A percentile compares a stretch with the other conserved stretches of the same genome.
Conservation (phyloP, 2,797 vertebrate genomes). For the Platalea minor region DNA sequence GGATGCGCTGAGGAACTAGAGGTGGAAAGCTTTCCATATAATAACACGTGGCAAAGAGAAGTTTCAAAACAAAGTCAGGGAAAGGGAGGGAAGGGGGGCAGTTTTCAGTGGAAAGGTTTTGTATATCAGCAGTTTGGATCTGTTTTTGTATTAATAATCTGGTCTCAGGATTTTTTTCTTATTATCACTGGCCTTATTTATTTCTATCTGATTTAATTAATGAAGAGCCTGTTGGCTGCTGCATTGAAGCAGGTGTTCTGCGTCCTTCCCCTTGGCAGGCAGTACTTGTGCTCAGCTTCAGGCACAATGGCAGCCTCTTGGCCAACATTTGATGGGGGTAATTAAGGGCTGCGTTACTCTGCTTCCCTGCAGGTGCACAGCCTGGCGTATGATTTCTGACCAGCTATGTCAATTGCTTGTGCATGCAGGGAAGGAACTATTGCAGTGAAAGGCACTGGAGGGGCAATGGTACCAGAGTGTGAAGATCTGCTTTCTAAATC, state of each 20-base stretch:
- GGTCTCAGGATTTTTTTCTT: neutral
- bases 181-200: neutral
- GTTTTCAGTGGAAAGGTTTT: neutral
- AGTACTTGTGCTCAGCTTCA: neutral
- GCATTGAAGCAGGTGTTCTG: neutral
- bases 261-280: neutral
- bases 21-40: neutral
- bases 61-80: neutral
- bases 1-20: neutral
- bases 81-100: neutral
- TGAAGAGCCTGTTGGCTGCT: neutral
- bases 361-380: neutral
- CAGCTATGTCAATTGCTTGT: neutral
- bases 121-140: neutral
- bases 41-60: neutral
- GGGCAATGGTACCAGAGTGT: neutral
- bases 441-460: neutral
- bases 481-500: neutral
- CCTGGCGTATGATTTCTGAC: neutral
- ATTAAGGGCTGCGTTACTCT: neutral
- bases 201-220: constrained; percentile 28
- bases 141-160: constrained; percentile 17
- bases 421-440: neutral
- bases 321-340: neutral
- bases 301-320: neutral